Evolutionary conservation across 2,797 vertebrate species (phyloP).

Genomic region (Lateolabrax maculatus): DNA sequence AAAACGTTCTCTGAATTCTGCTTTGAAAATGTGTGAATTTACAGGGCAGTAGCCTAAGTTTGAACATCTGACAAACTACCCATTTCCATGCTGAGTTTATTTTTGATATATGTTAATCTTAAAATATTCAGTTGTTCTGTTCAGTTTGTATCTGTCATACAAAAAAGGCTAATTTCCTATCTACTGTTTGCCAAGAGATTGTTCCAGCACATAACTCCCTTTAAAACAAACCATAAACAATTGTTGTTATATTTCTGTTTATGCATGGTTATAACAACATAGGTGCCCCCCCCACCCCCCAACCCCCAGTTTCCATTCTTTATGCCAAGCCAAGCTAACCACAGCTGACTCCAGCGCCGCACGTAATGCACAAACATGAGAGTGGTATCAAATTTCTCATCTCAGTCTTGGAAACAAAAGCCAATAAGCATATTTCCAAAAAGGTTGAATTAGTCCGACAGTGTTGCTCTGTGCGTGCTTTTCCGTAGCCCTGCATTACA

Average conservation of each 20-base stretch:
- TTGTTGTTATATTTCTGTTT: background rate
- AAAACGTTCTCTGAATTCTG: background rate
- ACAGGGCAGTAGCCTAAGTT: background rate
- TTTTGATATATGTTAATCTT: background rate
- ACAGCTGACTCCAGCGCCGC: background rate
- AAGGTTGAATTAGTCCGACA: too few relatives aligned
- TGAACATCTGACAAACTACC: background rate
- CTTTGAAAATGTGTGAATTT: background rate
- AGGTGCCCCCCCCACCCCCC: too few relatives aligned
- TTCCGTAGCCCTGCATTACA: background rate
- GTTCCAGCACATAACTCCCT: background rate
- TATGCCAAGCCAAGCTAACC: background rate
- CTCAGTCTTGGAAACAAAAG: background rate
- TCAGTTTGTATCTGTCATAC: background rate
- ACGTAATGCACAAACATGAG: background rate
- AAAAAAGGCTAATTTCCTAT: background rate
- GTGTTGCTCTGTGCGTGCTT: background rate
- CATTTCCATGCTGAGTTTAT: background rate
- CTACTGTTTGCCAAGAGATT: too few relatives aligned
- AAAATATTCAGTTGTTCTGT: too few relatives aligned
- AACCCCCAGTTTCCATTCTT: background rate
- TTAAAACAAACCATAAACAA: background rate
- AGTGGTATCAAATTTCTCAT: too few relatives aligned
- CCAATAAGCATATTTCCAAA: background rate
- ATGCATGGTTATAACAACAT: too few relatives aligned